Conservation (phyloP, 2,797 vertebrate genomes). For the Pogonophryne albipinna region DNA sequence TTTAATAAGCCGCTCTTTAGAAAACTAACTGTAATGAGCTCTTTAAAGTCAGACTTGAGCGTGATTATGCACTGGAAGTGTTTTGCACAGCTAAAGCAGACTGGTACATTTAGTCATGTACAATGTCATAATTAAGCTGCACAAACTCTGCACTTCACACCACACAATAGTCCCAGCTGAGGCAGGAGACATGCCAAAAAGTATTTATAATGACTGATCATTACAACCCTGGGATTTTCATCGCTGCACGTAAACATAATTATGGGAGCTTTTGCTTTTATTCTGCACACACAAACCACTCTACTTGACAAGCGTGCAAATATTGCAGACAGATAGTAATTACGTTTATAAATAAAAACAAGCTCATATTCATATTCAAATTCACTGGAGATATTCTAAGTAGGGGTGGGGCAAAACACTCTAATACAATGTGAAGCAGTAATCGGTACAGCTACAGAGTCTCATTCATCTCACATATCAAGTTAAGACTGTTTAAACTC, state of each 20-base stretch:
- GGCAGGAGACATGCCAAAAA: constrained; percentile 79
- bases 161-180: constrained; percentile 82
- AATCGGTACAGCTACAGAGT: constrained; percentile 70
- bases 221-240: constrained; percentile 86
- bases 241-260: constrained; percentile 86
- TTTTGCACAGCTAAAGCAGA: constrained; percentile 90
- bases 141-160: constrained; percentile 86
- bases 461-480: constrained; percentile 85
- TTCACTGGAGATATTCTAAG: constrained; percentile 70
- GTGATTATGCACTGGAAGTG: constrained; percentile 96
- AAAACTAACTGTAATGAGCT: constrained; percentile 99
- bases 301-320: constrained; percentile 84
- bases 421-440: constrained; percentile 75
- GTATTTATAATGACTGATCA: constrained; percentile 89
- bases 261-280: constrained; percentile 85
- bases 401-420: constrained; percentile 69
- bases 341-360: constrained; percentile 87
- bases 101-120: constrained; percentile 91
- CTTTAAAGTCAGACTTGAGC: constrained; percentile 98
- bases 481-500: constrained; percentile 85
- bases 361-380: constrained; percentile 82
- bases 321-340: constrained; percentile 84
- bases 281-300: constrained; percentile 74
- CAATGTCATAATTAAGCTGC: constrained; percentile 97
- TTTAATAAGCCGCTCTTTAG: constrained; percentile 99